Percentiles rank a stretch among this genome's conserved stretches.
Evolutionary conservation across 2,797 vertebrate genomes (phyloP).

Genomic region (Spondyliosoma cantharus): DNA sequence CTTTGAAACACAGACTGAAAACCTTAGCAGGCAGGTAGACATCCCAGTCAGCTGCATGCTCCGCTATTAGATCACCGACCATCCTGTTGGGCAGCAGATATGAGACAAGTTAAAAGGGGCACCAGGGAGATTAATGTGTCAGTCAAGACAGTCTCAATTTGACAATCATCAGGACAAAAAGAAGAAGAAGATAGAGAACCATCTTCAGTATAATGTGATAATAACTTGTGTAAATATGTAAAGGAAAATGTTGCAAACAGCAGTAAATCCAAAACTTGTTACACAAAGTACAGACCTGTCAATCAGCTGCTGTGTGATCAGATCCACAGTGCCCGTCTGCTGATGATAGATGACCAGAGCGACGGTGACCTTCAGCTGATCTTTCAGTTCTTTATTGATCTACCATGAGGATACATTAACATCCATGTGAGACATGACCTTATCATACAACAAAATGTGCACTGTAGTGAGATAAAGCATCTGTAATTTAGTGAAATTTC

Average conservation of each 20-base stretch:
- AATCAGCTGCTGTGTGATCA: slow-evolving; percentile 72
- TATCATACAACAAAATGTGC: neutral
- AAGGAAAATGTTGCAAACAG: neutral
- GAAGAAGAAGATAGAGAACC: neutral
- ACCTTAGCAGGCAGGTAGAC: slow-evolving; percentile 80
- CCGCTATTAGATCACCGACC: slow-evolving; percentile 73
- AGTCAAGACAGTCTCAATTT: neutral
- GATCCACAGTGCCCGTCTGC: slow-evolving; percentile 73
- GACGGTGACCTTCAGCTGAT: slow-evolving; percentile 59
- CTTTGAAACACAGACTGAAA: slow-evolving; percentile 79
- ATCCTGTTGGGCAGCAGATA: slow-evolving; percentile 66
- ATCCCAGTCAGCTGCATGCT: slow-evolving; percentile 79
- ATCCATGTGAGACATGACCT: slow-evolving; percentile 10
- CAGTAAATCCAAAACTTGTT: neutral
- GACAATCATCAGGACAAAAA: neutral
- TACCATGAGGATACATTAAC: slow-evolving; percentile 27
- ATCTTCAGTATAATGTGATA: neutral
- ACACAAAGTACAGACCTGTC: slow-evolving; percentile 73
- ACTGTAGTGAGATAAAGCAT: neutral
- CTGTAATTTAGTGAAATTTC: neutral
- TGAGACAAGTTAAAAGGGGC: neutral
- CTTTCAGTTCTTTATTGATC: slow-evolving; percentile 78
- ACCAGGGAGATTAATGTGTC: neutral
- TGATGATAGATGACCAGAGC: slow-evolving; percentile 73
- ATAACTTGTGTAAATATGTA: neutral